Evolutionary conservation across 2,113 vertebrate species (phyloP).

Genomic region (Falco punctatus): DNA sequence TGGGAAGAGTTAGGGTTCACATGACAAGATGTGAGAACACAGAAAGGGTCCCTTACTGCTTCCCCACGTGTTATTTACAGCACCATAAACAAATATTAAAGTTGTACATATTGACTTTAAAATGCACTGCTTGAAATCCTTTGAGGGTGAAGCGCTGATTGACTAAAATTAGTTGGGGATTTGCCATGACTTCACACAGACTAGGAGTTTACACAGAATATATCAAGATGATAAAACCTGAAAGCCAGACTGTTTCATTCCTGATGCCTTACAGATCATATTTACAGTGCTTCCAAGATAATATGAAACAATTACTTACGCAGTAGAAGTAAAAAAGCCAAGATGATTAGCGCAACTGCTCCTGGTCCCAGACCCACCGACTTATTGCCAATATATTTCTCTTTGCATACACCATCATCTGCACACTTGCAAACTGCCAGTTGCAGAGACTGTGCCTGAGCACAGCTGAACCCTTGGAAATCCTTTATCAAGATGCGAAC

Average conservation of each 20-base stretch:
- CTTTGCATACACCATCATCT: background rate
- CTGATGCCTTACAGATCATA: background rate
- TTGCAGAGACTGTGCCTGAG: conserved; percentile 57
- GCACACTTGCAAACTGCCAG: conserved; percentile 70
- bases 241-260: background rate
- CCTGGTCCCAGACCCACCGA: conserved; percentile 62
- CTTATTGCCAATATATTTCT: accelerated
- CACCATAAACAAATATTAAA: background rate
- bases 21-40: background rate
- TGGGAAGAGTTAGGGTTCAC: background rate
- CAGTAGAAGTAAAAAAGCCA: conserved; percentile 77
- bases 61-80: background rate
- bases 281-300: background rate
- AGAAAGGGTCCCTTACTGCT: background rate
- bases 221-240: background rate
- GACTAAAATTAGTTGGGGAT: background rate
- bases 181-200: background rate
- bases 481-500: conserved; percentile 73
- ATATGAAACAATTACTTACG: conserved; percentile 67
- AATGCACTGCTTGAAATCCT: background rate
- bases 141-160: background rate
- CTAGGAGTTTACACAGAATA: background rate
- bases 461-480: conserved; percentile 74
- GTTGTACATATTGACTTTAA: background rate
- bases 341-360: conserved; percentile 71